These are phyloP conservation scores for Leuciscus waleckii DNA, from an alignment of 2,797 vertebrate genomes.

Conservation along the genomic window DNA sequence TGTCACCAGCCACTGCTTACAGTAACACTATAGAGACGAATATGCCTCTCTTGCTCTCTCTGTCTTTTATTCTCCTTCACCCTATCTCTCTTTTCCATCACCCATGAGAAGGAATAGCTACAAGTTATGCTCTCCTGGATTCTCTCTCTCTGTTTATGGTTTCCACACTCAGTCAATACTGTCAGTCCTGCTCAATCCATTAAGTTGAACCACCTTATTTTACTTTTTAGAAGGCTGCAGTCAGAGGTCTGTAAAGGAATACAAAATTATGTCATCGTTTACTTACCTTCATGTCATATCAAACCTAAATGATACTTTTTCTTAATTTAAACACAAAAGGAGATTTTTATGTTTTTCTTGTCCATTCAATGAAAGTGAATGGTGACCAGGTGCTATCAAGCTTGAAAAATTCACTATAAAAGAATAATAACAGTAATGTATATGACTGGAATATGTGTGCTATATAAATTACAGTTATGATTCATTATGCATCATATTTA, in stretches of 20 bases:
- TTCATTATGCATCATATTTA: neutral
- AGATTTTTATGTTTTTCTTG: neutral
- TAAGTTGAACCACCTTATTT: conserved; percentile 22
- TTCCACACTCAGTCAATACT: neutral
- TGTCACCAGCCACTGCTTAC: conserved; percentile 22
- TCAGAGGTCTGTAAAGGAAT: neutral
- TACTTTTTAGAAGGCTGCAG: conserved; percentile 25
- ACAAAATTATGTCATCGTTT: neutral
- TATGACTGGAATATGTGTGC: neutral
- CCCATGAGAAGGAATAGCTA: conserved; percentile 41
- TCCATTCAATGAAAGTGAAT: neutral
- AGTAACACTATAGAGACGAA: conserved; percentile 33
- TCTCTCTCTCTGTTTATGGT: conserved; percentile 4
- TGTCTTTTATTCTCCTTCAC: neutral
- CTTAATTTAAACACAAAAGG: neutral
- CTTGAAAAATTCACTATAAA: neutral
- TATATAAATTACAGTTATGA: no score
- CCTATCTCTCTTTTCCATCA: conserved; percentile 25
- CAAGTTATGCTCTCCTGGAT: neutral
- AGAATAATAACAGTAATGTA: neutral
- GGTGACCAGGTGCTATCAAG: neutral
- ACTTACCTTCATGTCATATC: neutral
- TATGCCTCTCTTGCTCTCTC: conserved; percentile 3
- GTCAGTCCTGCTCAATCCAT: conserved; percentile 48
- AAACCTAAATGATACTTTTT: neutral